Evolutionary conservation across 2,888 invertebrate species (phyloP).

Genomic region (Ectropis crepuscularia): DNA sequence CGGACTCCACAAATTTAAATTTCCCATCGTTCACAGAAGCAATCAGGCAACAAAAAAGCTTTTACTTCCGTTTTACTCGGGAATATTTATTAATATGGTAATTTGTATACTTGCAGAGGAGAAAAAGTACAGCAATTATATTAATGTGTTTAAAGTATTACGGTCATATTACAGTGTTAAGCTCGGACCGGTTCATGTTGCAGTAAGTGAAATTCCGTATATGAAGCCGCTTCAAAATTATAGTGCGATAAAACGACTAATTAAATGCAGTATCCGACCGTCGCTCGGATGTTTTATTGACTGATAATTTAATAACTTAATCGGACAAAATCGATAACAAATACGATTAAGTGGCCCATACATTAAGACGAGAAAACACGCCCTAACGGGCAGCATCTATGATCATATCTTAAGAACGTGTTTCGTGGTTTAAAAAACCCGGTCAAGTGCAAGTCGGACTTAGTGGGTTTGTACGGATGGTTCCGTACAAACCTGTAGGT

Average conservation of each 20-base stretch:
- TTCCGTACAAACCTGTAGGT: too few relatives aligned
- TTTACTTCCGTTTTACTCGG: slow-evolving; percentile 34
- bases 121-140: slow-evolving; percentile 25
- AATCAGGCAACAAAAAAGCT: slow-evolving; percentile 20
- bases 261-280: slow-evolving; percentile 47
- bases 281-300: slow-evolving; percentile 49
- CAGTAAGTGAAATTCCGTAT: slow-evolving; percentile 57
- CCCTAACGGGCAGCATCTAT: slow-evolving; percentile 19
- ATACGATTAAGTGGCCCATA: slow-evolving; percentile 30
- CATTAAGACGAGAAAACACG: slow-evolving; percentile 29
- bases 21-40: slow-evolving; percentile 15
- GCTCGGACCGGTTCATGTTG: slow-evolving; percentile 26
- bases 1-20: slow-evolving; percentile 7
- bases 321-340: slow-evolving; percentile 38
- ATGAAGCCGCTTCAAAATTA: slow-evolving; percentile 45
- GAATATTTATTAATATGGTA: slow-evolving; percentile 19
- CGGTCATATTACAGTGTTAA: slow-evolving; percentile 27
- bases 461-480: too few relatives aligned
- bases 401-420: too few relatives aligned
- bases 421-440: too few relatives aligned
- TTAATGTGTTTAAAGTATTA: slow-evolving; percentile 29
- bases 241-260: slow-evolving; percentile 48
- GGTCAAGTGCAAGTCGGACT: too few relatives aligned
- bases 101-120: slow-evolving; percentile 21
- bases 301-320: slow-evolving; percentile 57